Percentiles rank a stretch among this genome's conserved stretches.
phyloP scores from a whole-genome alignment of 2,888 invertebrate genomes.

The Troides oblongomaculatus region DNA sequence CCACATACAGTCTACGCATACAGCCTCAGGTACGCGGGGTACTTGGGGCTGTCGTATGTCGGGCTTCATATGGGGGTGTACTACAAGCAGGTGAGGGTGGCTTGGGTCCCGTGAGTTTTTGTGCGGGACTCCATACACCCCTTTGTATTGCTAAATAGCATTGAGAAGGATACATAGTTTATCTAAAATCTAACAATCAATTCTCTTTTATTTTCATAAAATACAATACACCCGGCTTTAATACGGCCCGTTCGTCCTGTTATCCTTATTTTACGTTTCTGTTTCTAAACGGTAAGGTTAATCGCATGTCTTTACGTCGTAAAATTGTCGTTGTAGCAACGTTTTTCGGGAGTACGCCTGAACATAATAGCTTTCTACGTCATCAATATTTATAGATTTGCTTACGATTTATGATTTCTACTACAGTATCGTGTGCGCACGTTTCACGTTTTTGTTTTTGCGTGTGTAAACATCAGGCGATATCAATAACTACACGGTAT shows the following conservation, averaged over 20 bases:
- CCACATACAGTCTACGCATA: no score
- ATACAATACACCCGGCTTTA: background rate
- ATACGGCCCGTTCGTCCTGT: constrained; percentile 10
- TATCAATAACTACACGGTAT: no score
- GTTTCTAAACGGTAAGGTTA: constrained; percentile 55
- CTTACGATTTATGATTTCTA: constrained; percentile 69
- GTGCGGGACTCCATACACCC: no score
- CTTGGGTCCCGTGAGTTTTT: no score
- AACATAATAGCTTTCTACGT: constrained; percentile 69
- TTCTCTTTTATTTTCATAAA: background rate
- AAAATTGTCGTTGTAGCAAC: constrained; percentile 55
- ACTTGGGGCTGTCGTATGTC: no score
- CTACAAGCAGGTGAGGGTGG: no score
- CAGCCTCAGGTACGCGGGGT: no score
- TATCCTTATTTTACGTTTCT: constrained; percentile 38
- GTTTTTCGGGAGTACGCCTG: constrained; percentile 71
- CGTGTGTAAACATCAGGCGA: constrained; percentile 7
- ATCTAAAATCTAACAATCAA: background rate
- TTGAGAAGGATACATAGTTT: no score
- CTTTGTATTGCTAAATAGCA: no score
- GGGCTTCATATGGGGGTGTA: no score
- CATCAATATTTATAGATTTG: constrained; percentile 74
- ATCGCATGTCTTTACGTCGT: constrained; percentile 70
- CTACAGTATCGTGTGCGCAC: constrained; percentile 59
- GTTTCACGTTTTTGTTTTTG: constrained; percentile 35